These are phyloP conservation scores for Huso huso DNA, from an alignment of 2,797 vertebrate species.

Conservation along the genomic window DNA sequence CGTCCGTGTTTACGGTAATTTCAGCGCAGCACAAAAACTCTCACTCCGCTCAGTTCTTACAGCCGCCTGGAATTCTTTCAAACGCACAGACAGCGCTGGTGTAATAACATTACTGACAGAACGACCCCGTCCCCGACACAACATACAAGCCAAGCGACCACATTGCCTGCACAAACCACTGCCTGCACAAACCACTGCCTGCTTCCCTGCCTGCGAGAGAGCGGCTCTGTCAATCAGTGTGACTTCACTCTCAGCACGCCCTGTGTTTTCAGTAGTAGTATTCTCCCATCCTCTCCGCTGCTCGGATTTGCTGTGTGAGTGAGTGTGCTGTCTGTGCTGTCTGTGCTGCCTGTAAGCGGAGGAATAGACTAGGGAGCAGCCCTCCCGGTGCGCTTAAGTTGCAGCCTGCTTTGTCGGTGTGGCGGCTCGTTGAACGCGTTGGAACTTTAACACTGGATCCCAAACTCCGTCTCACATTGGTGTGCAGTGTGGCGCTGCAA, in stretches of 20 bases:
- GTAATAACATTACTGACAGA: no score
- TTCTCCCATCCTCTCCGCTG: conserved; percentile 28
- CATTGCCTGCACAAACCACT: no score
- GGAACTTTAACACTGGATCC: conserved; percentile 74
- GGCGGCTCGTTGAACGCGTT: conserved; percentile 61
- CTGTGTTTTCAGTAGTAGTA: conserved; percentile 27
- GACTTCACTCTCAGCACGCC: conserved; percentile 29
- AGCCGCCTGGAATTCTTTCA: no score
- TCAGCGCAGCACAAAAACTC: no score
- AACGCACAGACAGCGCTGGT: no score
- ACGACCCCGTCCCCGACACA: no score
- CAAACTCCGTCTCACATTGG: conserved; percentile 70
- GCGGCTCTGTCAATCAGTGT: conserved; percentile 27
- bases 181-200: no score
- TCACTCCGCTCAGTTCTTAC: no score
- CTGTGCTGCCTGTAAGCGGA: conserved; percentile 30
- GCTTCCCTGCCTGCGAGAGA: background rate
- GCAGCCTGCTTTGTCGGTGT: conserved; percentile 69
- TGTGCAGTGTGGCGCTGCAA: conserved; percentile 77
- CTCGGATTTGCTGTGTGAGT: conserved; percentile 25
- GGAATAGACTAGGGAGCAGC: conserved; percentile 20
- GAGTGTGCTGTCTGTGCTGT: conserved; percentile 29
- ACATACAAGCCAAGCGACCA: no score
- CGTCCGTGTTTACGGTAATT: no score
- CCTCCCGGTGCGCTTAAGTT: conserved; percentile 69